Percentiles rank a stretch among this genome's conserved stretches.
phyloP scores from a whole-genome alignment of 2,113 vertebrate species.

The Gallinago jamesoni region DNA sequence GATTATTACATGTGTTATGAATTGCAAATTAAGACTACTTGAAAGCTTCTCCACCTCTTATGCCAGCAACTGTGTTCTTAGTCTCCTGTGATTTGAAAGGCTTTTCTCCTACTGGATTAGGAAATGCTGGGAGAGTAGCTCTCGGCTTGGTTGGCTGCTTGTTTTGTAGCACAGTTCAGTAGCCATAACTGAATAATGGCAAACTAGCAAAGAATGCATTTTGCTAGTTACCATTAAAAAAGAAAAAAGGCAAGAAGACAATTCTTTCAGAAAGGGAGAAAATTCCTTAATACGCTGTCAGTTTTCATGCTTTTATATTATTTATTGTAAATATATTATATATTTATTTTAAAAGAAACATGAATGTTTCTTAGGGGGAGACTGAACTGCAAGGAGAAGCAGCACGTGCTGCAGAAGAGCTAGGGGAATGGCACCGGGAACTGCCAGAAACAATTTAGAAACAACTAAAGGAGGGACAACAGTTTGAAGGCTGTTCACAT shows the following conservation, averaged over 20 bases:
- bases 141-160: not conserved
- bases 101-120: not conserved
- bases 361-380: not conserved
- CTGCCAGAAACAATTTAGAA: not conserved
- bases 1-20: not conserved
- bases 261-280: not conserved
- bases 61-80: not conserved
- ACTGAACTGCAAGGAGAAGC: not conserved
- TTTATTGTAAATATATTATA: too few relatives aligned
- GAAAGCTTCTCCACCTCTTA: not conserved
- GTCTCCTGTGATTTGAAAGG: not conserved
- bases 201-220: not conserved
- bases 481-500: not conserved
- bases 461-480: not conserved
- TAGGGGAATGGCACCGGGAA: not conserved
- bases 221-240: not conserved
- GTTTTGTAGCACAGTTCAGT: not conserved
- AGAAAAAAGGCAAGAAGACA: not conserved
- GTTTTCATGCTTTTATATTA: not conserved
- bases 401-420: accelerated
- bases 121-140: not conserved
- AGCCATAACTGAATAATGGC: not conserved
- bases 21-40: not conserved
- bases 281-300: not conserved
- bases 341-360: not conserved